Evolutionary conservation across 2,888 invertebrate genomes (phyloP), one percentile per base, ranked within the genome.

Genomic region (Meganola albula): DNA sequence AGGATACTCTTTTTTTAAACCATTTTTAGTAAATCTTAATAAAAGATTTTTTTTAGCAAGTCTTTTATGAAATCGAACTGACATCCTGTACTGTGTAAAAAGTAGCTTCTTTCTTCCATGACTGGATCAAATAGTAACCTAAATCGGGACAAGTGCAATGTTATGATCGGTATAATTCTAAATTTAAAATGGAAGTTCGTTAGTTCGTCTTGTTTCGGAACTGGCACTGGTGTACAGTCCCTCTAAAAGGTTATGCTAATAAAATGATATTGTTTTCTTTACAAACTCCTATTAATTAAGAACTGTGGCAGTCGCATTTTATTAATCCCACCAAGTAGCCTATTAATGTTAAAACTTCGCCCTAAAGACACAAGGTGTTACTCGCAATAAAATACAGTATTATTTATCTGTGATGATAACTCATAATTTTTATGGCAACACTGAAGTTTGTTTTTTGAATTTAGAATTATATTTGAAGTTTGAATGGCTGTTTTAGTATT

Each of bases 251-350:
- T 67, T 78, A 79, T 82, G 82, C 76, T 74, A 82, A 82, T 82
- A 83, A 79, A 83, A 79, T 84, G 77, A 79, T 84, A 85, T 83
- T 83, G 84, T 85, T 83, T 84, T 84, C 83, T 84, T 85, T 73
- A 73, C 64, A 73, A 85, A 84, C 70, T 82, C 71, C 84, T 77
- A 84, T 85, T 84, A 83, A 85, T 84, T 85, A 82, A 73, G 82
- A 73, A 76, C 66, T 72, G 73, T 69, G 80, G 76, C 82, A 76
- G 71, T 53, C 56, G 56, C 74, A 77, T 82, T 84, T 78, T 76
- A 80, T 79, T 83, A 82, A 84, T 83, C 83, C 78, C 53, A 39
- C 64, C 68, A 69, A 72, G 65, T 70, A 71, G 71, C 63, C 79
- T 70, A 77, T 82, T 77, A 83, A 79, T 79, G 80, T 78, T 70